Evolutionary conservation across 2,113 vertebrate species (phyloP).

Genomic region (Chaetodon auriga): DNA sequence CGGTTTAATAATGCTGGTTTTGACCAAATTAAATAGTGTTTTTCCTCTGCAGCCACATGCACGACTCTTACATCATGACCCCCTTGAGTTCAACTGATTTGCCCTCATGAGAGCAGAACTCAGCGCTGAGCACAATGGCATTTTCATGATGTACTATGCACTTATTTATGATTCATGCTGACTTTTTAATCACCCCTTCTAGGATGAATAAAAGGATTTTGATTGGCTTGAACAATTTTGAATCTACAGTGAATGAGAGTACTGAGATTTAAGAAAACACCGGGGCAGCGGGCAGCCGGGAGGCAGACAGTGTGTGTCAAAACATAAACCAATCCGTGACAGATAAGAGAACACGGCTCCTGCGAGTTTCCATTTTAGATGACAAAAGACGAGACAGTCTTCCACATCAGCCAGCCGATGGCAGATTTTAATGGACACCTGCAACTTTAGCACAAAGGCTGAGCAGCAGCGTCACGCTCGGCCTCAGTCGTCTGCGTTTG

Average conservation of each 20-base stretch:
- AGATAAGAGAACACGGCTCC: too few species aligned
- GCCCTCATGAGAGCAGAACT: neutral
- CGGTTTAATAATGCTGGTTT: too few species aligned
- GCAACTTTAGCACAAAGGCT: neutral
- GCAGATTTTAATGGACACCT: constrained; percentile 3
- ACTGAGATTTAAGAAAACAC: neutral
- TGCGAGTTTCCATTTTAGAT: neutral
- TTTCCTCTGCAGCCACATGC: too few species aligned
- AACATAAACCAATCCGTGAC: neutral
- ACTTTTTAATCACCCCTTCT: too few species aligned
- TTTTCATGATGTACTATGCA: neutral
- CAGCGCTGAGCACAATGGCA: neutral
- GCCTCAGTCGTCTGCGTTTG: too few species aligned
- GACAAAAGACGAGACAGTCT: neutral
- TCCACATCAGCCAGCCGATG: neutral
- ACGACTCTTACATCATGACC: neutral
- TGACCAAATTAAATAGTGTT: too few species aligned
- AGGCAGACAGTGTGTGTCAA: too few species aligned
- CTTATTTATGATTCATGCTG: neutral
- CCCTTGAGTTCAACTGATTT: neutral
- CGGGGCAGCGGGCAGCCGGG: neutral
- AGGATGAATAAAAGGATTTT: neutral
- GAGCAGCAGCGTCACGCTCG: neutral
- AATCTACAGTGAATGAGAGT: neutral
- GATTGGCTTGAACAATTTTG: neutral